These are phyloP conservation scores for Acanthosoma haemorrhoidale DNA, from an alignment of 2,888 invertebrate genomes.

Conservation along the genomic window DNA sequence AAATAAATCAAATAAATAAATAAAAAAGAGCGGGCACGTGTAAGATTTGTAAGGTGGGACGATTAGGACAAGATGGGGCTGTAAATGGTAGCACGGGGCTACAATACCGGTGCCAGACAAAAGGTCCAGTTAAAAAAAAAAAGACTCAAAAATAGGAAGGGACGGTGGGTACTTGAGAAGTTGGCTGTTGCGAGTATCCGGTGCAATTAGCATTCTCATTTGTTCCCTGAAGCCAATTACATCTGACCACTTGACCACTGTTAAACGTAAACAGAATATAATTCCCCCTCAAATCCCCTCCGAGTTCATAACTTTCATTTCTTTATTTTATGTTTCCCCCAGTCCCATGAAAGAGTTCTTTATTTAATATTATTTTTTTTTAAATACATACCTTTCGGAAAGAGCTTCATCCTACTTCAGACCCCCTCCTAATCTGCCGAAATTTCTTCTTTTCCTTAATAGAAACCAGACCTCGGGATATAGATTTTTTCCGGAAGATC, in stretches of 20 bases:
- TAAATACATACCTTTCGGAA: conserved; percentile 1
- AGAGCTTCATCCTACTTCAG: not conserved
- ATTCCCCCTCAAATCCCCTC: not conserved
- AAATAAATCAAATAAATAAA: too few species aligned
- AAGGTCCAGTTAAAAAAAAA: not conserved
- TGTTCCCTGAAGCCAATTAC: not conserved
- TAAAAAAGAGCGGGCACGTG: too few species aligned
- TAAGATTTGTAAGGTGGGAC: too few species aligned
- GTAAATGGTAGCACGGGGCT: too few species aligned
- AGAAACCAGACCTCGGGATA: too few species aligned
- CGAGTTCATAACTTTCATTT: not conserved
- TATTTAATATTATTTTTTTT: too few species aligned
- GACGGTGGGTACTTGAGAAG: not conserved
- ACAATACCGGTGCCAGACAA: not conserved
- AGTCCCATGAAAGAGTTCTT: not conserved
- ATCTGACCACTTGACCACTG: conserved; percentile 19
- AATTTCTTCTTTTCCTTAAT: not conserved
- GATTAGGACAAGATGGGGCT: not conserved
- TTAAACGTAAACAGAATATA: conserved; percentile 22
- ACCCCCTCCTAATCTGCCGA: not conserved
- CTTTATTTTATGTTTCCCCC: not conserved
- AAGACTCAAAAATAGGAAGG: too few species aligned
- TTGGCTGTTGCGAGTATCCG: conserved; percentile 3
- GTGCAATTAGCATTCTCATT: not conserved
- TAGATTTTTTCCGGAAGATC: too few species aligned